These are phyloP conservation scores for Adela reaumurella DNA, from an alignment of 2,888 invertebrate genomes.

Conservation along the genomic window DNA sequence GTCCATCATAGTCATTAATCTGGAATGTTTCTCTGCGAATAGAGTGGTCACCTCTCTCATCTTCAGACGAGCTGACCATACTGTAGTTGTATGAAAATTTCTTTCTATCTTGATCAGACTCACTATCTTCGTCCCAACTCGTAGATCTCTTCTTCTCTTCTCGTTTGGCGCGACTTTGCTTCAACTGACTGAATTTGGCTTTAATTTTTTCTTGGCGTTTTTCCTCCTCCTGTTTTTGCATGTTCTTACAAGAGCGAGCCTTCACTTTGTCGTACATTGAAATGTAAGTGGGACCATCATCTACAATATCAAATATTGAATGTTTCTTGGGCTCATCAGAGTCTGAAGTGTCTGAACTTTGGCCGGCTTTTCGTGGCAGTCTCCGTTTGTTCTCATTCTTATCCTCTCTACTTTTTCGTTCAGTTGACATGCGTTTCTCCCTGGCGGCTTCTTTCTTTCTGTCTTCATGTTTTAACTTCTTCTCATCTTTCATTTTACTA, in stretches of 20 bases:
- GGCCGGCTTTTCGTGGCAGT: constrained; percentile 31
- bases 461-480: constrained; percentile 36
- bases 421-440: constrained; percentile 49
- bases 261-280: constrained; percentile 98
- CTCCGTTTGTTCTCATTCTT: constrained; percentile 36
- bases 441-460: constrained; percentile 43
- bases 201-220: constrained; percentile 82
- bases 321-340: constrained; percentile 84
- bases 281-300: constrained; percentile 86
- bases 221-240: constrained; percentile 89
- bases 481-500: constrained; percentile 40
- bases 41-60: constrained; percentile 32
- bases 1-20: constrained; percentile 39
- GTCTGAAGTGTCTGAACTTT: constrained; percentile 67
- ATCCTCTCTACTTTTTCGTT: constrained; percentile 51
- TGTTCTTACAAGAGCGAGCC: constrained; percentile 88
- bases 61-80: constrained; percentile 55
- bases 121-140: constrained; percentile 87
- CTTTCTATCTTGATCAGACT: constrained; percentile 53
- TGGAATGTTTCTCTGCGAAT: constrained; percentile 43
- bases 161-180: constrained; percentile 81
- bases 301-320: constrained; percentile 87
- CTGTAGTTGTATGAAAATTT: constrained; percentile 34
- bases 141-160: constrained; percentile 87
- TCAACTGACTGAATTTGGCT: constrained; percentile 84